Base-by-base conservation (phyloP, 2,888 invertebrate species). In the Copidosoma aretas region DNA sequence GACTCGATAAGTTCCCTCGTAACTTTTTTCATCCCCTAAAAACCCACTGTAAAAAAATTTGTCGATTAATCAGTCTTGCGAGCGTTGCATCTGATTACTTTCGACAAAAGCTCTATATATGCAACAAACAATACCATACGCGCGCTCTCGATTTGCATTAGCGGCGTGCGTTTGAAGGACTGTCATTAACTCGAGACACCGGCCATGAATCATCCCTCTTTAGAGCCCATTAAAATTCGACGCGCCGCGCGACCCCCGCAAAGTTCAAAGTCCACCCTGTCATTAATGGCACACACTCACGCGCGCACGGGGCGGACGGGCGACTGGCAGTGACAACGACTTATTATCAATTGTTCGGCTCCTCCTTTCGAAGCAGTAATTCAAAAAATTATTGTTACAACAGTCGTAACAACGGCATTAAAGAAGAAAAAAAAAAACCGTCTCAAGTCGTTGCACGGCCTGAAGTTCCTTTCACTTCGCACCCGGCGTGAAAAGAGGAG, bases 161-260 rank as follows among this genome's bases (percentile, higher is more conserved):
- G 41, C 62, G 52, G 67, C 32, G 32, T 61, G 71, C 52, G 39
- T 58, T 64, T 67, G 69, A 71, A 68, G 67, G 66, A 71, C 61
- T 67, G 71, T 64, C 67, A 69, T 63, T 65, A 57, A 21, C 51
- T 61, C 62, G 65, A 21, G 56, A 17, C 59, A 62, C 51, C 65
- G 68, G 10, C 71, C 56, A 71, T 71, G 69, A 71, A 71, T 71
- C 69, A 71, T 69, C 17, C 43, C 32, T 67, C 69, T 68, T 69
- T 64, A 68, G 60, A 69, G 71, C 68, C 71, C 59, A 71, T 71
- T 71, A 67, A 71, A 71, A 71, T 71, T 67, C 69, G 64, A 61
- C 60, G 67, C 68, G 68, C 68, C 14, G 43, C 60, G 66, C 68
- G 60, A 19, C 51, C 12, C 41, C 10, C 54, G 56, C 51, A 67